Evolutionary conservation across 2,888 invertebrate genomes (phyloP).

Genomic region (Drosophila conformis): DNA sequence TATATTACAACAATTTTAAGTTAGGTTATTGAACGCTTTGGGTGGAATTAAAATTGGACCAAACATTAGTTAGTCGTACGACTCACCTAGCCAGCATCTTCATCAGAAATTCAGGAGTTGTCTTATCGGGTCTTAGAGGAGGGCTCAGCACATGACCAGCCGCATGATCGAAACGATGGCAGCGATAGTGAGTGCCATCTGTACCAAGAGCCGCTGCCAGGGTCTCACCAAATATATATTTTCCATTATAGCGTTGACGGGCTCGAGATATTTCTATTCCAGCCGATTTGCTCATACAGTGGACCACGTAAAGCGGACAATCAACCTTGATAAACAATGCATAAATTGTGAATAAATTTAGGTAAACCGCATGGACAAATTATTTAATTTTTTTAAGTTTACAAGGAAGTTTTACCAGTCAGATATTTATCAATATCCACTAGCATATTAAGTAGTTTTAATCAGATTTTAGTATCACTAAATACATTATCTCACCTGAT

Average conservation of each 20-base stretch:
- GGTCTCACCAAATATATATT: conserved; percentile 95
- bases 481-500: conserved; percentile 89
- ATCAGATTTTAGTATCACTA: not conserved
- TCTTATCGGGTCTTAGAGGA: conserved; percentile 94
- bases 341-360: not conserved
- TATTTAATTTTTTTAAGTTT: too few relatives aligned
- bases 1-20: not conserved
- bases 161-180: conserved; percentile 96
- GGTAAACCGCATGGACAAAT: not conserved
- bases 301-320: conserved; percentile 96
- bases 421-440: not conserved
- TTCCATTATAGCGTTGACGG: conserved; percentile 87
- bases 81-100: conserved; percentile 94
- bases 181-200: conserved; percentile 90
- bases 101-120: conserved; percentile 94
- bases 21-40: not conserved
- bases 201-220: conserved; percentile 90
- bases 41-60: conserved; percentile 10
- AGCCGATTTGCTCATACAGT: conserved; percentile 98
- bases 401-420: not conserved
- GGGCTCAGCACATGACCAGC: conserved; percentile 98
- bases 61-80: conserved; percentile 10
- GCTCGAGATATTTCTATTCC: conserved; percentile 91
- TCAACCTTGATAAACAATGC: conserved; percentile 65
- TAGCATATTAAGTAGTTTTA: not conserved